These are phyloP conservation scores for Casuarius casuarius DNA, from an alignment of 2,113 vertebrate species.

Conservation along the genomic window DNA sequence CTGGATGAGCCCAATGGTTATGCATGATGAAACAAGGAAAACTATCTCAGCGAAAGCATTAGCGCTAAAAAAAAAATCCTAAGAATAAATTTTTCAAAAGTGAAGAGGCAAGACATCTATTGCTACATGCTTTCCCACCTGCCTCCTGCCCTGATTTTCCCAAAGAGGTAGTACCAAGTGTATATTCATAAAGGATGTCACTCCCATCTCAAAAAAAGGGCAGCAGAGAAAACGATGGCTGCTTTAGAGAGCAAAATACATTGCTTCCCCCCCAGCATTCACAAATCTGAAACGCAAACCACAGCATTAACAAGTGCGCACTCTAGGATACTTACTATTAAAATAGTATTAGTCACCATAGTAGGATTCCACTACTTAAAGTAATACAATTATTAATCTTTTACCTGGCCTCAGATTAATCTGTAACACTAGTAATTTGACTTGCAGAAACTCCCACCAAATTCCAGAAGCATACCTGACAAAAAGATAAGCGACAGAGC, in stretches of 20 bases:
- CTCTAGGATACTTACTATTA: background rate
- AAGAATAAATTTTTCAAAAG: background rate
- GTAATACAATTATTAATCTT: slow-evolving; percentile 12
- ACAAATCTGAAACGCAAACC: background rate
- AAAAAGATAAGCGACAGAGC: background rate
- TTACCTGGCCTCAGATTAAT: background rate
- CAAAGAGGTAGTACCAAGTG: too few relatives aligned
- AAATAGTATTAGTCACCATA: background rate
- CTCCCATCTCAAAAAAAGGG: background rate
- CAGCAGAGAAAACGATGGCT: background rate
- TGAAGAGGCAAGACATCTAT: background rate
- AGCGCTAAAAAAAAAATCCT: rapidly evolving
- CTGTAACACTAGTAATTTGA: background rate
- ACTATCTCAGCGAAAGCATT: background rate
- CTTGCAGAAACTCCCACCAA: background rate
- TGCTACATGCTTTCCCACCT: rapidly evolving
- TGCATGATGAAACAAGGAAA: background rate
- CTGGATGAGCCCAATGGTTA: background rate
- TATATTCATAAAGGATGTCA: rapidly evolving
- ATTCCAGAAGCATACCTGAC: background rate
- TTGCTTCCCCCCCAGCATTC: background rate
- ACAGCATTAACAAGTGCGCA: background rate
- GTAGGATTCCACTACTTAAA: slow-evolving; percentile 22
- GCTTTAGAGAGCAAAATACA: rapidly evolving
- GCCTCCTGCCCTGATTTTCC: background rate